Base-by-base conservation (phyloP, 2,888 invertebrate species). In the Nomada flava region DNA sequence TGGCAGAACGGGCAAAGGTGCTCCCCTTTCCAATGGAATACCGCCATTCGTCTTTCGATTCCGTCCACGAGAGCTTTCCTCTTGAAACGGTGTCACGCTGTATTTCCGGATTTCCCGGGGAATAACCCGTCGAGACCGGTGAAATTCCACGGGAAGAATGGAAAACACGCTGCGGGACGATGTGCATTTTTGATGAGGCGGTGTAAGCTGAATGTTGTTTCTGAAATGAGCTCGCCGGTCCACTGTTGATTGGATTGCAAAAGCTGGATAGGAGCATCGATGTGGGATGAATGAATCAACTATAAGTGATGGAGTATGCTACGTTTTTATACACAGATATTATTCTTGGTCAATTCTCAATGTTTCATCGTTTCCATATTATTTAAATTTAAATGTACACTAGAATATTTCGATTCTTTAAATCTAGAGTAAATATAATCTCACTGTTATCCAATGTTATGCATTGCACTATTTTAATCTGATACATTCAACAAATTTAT, bases 11-110 rank as follows among this genome's bases (percentile, higher is more conserved):
- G 23, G 59, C 20, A 44, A 15, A 20, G 29, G 26, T 47, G 47
- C 55, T 69, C 44, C 50, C 44, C n/a, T 57, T 59, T 69, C 57
- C 29, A 60, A 57, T 44, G 67, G 76, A 79, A 87, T 70, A 50
- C 67, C 73, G 70, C 75, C 69, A 78, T 85, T 73, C 76, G 83
- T 85, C 76, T 80, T 65, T 69, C 77, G 76, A 67, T 74, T 62
- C 50, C 52, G 42, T 26, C 60, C 53, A 29, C 60, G 44, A 15
- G 69, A 62, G 64, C 57, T 26, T 60, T 36, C 13, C 44, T 13
- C 9, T 36, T 47, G 59, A 65, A 64, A 18, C 60, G 5, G 47
- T 68, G 72, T 26, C 67, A 36, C 72, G 62, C 23, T 47, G 53
- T 50, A 71, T 68, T 68, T 53, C 55, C 11, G 47, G 59, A 79